Evolutionary conservation across 2,888 invertebrate genomes (phyloP).

Genomic region (Mechanitis mazaeus): DNA sequence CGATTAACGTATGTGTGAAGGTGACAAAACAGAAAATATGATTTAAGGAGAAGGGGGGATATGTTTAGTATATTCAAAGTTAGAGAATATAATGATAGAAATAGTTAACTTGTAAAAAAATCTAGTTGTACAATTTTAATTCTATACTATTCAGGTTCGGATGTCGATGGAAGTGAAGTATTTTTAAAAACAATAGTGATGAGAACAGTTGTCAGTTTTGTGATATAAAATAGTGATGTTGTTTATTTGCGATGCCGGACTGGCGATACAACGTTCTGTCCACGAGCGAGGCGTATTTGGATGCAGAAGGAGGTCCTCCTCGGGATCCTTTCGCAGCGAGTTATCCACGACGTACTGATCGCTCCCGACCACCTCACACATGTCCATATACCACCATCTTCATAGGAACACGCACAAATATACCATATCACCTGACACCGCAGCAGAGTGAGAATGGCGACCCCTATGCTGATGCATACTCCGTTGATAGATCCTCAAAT

Average conservation of each 20-base stretch:
- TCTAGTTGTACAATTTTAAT: background rate
- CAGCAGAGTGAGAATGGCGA: slow-evolving; percentile 64
- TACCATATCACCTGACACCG: slow-evolving; percentile 51
- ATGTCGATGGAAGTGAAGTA: slow-evolving; percentile 52
- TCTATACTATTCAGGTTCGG: slow-evolving; percentile 40
- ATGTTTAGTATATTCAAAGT: too few species aligned
- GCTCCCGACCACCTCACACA: slow-evolving; percentile 65
- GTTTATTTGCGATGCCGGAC: slow-evolving; percentile 67
- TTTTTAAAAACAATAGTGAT: slow-evolving; percentile 36
- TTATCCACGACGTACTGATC: slow-evolving; percentile 73
- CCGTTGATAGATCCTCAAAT: slow-evolving; percentile 68
- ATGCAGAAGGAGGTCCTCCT: slow-evolving; percentile 49
- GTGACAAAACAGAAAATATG: too few species aligned
- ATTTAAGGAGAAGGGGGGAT: too few species aligned
- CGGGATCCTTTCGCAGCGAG: slow-evolving; percentile 65
- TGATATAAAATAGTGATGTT: slow-evolving; percentile 57
- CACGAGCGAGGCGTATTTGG: slow-evolving; percentile 71
- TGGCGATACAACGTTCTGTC: slow-evolving; percentile 76
- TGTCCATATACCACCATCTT: slow-evolving; percentile 72
- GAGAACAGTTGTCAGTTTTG: slow-evolving; percentile 38
- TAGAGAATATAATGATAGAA: too few species aligned
- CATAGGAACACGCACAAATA: slow-evolving; percentile 54
- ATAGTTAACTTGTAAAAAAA: background rate
- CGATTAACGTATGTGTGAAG: background rate
- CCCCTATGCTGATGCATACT: slow-evolving; percentile 63